Base-by-base conservation (phyloP, 2,888 invertebrate genomes). In the Brenthis ino region DNA sequence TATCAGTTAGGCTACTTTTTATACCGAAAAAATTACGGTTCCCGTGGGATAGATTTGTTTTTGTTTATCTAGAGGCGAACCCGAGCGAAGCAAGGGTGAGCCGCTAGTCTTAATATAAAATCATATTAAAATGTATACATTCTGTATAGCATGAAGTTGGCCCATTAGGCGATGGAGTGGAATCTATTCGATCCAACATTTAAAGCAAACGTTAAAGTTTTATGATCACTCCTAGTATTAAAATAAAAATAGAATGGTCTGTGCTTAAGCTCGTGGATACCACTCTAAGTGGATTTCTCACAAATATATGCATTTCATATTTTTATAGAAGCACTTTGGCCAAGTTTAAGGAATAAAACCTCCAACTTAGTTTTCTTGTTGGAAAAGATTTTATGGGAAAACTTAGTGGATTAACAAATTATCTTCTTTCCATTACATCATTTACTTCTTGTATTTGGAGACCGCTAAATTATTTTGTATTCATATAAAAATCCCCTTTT, bases 141-240 rank as follows among this genome's bases (percentile, higher is more conserved):
- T 13, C 8, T 24, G 14, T 50, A 60, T 6, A 50, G 28, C 37
- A 54, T 20, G 20, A 63, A 33, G 43, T 63, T 20, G 43, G 51
- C 20, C 43, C 43, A 63, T 63, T 54, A 63, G 13, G 20, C 43
- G 20, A 54, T 37, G 20, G 37, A 24, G 20, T 43, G 50, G 33
- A 37, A 51, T 51, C 53, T 16, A 14, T 53, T 53, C 24, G 53
- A 63, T 54, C 20, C 54, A 43, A 43, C 37, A 43, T 63, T 63
- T 53, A 54, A 54, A 43, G 33, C 51, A 51, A 54, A 54, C 53
- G 37, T 63, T 63, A 53, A 63, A 71, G 64, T 72, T 73, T 74
- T 72, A 73, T 69, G 72, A 72, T 69, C 56, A 64, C 68, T 69
- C 61, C 61, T 67, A 69, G 67, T 72, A 66, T 70, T 66, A 60